Evolutionary conservation across 2,888 invertebrate species (phyloP).

Genomic region (Drosophila borealis): DNA sequence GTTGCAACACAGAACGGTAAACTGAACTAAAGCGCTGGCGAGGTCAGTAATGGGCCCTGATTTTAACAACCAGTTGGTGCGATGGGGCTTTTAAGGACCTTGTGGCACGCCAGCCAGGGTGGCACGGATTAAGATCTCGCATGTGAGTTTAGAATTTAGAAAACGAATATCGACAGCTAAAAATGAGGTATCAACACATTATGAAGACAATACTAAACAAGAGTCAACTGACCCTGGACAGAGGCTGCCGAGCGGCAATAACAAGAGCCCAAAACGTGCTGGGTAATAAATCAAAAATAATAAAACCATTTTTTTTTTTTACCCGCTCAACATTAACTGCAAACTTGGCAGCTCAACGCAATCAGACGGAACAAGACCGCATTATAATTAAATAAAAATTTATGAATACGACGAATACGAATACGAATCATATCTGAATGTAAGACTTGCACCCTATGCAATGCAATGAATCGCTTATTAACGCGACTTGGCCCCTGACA

Average conservation of each 20-base stretch:
- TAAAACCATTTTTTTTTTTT: constrained; percentile 7
- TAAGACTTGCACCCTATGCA: constrained; percentile 14
- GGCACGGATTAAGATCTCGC: constrained; percentile 51
- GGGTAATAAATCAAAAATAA: constrained; percentile 64
- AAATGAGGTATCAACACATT: constrained; percentile 17
- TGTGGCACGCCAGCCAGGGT: constrained; percentile 45
- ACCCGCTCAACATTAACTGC: constrained; percentile 47
- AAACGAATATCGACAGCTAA: constrained; percentile 25
- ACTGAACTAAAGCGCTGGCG: constrained; percentile 41
- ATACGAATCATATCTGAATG: constrained; percentile 24
- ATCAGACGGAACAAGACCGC: constrained; percentile 49
- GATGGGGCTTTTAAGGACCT: constrained; percentile 52
- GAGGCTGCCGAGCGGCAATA: constrained; percentile 23
- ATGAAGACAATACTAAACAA: constrained; percentile 19
- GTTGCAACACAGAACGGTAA: constrained; percentile 33
- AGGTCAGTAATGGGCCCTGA: constrained; percentile 65
- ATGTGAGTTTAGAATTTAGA: constrained; percentile 36
- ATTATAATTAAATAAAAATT: constrained; percentile 57
- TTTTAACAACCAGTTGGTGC: constrained; percentile 42
- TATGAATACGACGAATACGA: constrained; percentile 37
- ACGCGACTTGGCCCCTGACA: constrained; percentile 52
- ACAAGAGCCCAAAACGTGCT: constrained; percentile 30
- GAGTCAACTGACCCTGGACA: constrained; percentile 45
- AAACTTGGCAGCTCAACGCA: constrained; percentile 41
- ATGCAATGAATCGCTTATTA: constrained; percentile 47